Percentiles rank a stretch among this genome's conserved stretches.
Conservation (phyloP, 2,113 vertebrate species). For the Ammodytes marinus region DNA sequence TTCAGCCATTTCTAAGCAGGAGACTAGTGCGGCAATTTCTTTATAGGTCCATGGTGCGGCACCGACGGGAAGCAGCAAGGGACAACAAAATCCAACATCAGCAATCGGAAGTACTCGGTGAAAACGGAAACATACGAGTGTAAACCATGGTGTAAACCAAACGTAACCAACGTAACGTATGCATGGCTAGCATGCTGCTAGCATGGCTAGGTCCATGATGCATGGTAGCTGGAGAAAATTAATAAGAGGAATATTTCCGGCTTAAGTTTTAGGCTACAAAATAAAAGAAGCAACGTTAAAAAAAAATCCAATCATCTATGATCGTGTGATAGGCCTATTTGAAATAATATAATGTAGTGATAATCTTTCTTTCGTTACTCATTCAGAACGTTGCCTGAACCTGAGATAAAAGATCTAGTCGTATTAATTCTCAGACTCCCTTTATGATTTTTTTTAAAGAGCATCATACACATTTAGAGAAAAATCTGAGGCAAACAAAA, state of each 20-base stretch:
- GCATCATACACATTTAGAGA: no score
- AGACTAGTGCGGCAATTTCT: constrained; percentile 17
- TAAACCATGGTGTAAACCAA: no score
- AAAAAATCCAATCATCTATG: no score
- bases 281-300: constrained; percentile 6
- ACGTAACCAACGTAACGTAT: neutral
- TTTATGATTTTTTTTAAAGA: no score
- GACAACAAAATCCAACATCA: constrained; percentile 44
- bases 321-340: no score
- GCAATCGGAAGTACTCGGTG: neutral
- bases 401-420: no score
- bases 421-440: no score
- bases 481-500: no score
- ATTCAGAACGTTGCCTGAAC: no score
- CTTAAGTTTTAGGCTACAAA: neutral
- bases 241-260: constrained; percentile 11
- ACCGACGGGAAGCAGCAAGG: constrained; percentile 72
- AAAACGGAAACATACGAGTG: constrained; percentile 19
- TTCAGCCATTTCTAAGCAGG: constrained; percentile 90
- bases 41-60: constrained; percentile 3
- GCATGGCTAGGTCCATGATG: neutral
- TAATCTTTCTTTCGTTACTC: no score
- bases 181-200: neutral
- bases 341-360: no score
- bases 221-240: neutral